These are phyloP conservation scores for Entomyzon cyanotis DNA, from an alignment of 2,113 vertebrate genomes.

Conservation along the genomic window DNA sequence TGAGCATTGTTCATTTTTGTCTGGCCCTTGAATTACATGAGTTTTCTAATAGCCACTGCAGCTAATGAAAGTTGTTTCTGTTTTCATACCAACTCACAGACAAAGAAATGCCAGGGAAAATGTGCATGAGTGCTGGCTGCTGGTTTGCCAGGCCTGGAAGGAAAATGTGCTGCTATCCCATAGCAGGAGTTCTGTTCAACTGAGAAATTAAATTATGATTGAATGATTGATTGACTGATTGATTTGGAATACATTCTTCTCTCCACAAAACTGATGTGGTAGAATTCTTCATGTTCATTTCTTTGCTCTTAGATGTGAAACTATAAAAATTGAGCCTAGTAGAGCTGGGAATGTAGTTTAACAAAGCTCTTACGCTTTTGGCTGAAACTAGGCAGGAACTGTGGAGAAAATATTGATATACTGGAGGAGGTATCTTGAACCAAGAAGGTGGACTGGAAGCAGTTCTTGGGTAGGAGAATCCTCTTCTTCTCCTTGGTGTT, in stretches of 20 bases:
- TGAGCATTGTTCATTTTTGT: constrained; percentile 43
- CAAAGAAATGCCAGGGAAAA: background rate
- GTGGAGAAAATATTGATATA: background rate
- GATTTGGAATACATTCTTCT: background rate
- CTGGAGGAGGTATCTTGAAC: background rate
- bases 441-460: background rate
- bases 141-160: background rate
- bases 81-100: background rate
- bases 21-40: constrained; percentile 39
- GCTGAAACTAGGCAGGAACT: background rate
- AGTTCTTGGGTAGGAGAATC: background rate
- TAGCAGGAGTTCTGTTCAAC: background rate
- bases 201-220: background rate
- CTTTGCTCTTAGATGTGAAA: background rate
- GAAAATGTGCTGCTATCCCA: background rate
- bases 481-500: background rate
- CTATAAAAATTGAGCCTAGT: background rate
- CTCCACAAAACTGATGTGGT: background rate
- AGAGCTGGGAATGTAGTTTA: background rate
- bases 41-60: constrained; percentile 21
- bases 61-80: constrained; percentile 42
- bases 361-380: background rate
- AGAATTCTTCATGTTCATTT: background rate
- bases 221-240: background rate
- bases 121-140: background rate